Conservation (phyloP, 2,797 vertebrate genomes). For the Tarsius wallacei region DNA sequence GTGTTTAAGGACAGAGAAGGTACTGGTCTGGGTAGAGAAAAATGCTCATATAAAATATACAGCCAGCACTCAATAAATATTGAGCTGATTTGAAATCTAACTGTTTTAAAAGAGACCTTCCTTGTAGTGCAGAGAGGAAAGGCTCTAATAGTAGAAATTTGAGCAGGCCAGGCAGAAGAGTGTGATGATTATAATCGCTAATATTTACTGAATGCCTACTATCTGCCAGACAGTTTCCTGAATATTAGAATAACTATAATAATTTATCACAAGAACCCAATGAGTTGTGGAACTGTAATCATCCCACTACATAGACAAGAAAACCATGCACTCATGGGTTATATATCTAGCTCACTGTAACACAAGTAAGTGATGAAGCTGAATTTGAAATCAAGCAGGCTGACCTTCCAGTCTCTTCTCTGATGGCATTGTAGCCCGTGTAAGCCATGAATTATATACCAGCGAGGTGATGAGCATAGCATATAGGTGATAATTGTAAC, state of each 20-base stretch:
- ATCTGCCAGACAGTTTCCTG: background rate
- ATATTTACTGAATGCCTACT: background rate
- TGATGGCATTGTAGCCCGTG: background rate
- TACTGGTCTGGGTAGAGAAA: background rate
- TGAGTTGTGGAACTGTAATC: background rate
- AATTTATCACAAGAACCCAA: background rate
- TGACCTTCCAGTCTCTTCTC: no score
- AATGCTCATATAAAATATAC: background rate
- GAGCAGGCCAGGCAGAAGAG: background rate
- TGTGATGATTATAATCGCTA: slow-evolving; percentile 47
- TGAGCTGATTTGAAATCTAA: background rate
- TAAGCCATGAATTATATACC: background rate
- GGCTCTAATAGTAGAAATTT: background rate
- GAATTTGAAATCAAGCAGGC: background rate
- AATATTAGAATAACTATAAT: background rate
- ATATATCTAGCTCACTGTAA: background rate
- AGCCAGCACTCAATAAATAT: background rate
- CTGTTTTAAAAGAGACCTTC: background rate
- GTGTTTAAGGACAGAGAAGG: background rate
- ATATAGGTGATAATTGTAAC: no score
- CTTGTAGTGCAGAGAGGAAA: background rate
- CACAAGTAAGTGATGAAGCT: background rate
- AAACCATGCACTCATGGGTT: background rate
- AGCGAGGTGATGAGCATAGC: background rate
- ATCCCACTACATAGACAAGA: background rate